These are phyloP conservation scores for Cydia fagiglandana DNA, from an alignment of 1,140 invertebrate species.

Conservation along the genomic window DNA sequence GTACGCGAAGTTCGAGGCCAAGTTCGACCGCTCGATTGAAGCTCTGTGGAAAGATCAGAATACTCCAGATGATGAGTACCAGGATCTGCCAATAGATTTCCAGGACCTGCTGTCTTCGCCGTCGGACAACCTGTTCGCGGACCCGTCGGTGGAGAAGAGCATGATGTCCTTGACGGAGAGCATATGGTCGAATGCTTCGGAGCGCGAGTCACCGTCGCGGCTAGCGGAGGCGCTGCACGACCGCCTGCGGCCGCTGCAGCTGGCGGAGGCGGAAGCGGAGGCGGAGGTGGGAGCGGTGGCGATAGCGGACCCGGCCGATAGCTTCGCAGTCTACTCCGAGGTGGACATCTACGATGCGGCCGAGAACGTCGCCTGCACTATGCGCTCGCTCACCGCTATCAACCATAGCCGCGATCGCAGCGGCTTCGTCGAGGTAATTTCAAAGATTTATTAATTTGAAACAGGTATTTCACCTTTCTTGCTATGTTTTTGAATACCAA, in stretches of 20 bases:
- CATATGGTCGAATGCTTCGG: slow-evolving; percentile 62
- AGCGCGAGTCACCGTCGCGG: slow-evolving; percentile 52
- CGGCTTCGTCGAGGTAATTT: slow-evolving; percentile 79
- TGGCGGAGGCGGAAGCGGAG: slow-evolving; percentile 60
- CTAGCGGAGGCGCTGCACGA: slow-evolving; percentile 66
- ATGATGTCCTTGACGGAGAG: slow-evolving; percentile 65
- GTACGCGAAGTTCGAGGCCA: slow-evolving; percentile 83
- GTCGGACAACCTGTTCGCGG: slow-evolving; percentile 69
- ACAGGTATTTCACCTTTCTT: too few species aligned
- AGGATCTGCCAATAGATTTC: slow-evolving; percentile 81
- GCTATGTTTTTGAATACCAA: too few species aligned
- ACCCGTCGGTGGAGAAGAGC: slow-evolving; percentile 66
- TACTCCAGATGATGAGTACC: slow-evolving; percentile 77
- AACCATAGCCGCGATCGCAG: slow-evolving; percentile 81
- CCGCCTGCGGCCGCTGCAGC: slow-evolving; percentile 65
- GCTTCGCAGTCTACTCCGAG: slow-evolving; percentile 60
- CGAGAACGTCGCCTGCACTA: slow-evolving; percentile 60
- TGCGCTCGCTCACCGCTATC: slow-evolving; percentile 75
- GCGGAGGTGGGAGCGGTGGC: slow-evolving; percentile 44
- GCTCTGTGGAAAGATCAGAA: slow-evolving; percentile 81
- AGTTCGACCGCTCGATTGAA: slow-evolving; percentile 83
- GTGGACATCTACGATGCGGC: slow-evolving; percentile 66
- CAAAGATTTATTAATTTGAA: too few species aligned
- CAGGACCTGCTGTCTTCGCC: slow-evolving; percentile 80
- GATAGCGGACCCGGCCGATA: slow-evolving; percentile 49